Evolutionary conservation across 92 coral and sea anemone genomes (phyloP), one percentile per base, ranked within the genome.

Genomic region (Heliopora coerulea): DNA sequence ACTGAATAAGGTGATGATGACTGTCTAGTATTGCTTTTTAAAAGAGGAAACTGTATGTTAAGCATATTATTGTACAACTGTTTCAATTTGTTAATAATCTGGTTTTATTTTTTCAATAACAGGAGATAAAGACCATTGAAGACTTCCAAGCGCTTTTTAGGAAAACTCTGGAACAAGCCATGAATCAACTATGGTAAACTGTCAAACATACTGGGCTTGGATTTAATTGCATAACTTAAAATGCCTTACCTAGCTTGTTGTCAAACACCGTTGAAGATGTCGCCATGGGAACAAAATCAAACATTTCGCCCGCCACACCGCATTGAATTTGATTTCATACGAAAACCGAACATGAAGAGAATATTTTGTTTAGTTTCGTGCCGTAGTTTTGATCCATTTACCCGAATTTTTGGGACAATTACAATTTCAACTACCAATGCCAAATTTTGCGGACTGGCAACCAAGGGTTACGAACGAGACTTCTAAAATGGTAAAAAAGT

Each of bases 51-150:
- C 42, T 29, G 54, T n/a, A 25, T 26, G 26, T 14, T 5, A 25
- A 0, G 4, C 26, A 33, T n/a, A n/a, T 39, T 62, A 20, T 44
- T 64, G 50, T 24, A 52, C 12, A 32, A 24, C 29, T 68, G 26
- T 41, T 41, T n/a, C 30, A n/a, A n/a, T 23, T 20, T 32, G 27
- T 52, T 29, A 30, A 17, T 49, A n/a, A 50, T 54, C 10, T 40
- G 1, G 3, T 31, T 19, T 56, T 59, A 39, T 46, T 62, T 42
- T 42, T 54, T 48, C 30, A 14, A n/a, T 29, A 21, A 8, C 63
- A 92, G 97, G 97, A 92, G 62, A 89, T 87, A 13, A 91, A 92
- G 26, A 92, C 91, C 87, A 89, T 89, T 37, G 96, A 89, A 67
- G 86, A 89, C 68, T 91, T 89, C 7, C 90, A 86, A 67, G 92